Conservation (phyloP, 2,888 invertebrate species). For the Oligia fasciuncula region DNA sequence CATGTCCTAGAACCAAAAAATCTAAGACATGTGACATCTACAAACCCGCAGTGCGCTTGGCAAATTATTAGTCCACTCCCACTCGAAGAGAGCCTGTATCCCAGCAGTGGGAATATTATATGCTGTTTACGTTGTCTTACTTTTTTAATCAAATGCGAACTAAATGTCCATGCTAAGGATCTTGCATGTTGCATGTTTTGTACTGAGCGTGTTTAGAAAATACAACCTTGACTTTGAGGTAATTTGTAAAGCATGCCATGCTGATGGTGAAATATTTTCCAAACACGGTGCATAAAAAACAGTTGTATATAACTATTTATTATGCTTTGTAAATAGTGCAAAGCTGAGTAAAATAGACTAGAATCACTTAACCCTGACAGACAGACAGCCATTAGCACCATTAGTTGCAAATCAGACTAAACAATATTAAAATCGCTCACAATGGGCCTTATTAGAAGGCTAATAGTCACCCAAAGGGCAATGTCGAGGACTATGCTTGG, state of each 20-base stretch:
- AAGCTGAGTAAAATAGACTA: background rate
- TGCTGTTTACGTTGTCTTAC: background rate
- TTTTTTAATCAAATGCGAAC: conserved; percentile 30
- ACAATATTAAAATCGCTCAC: background rate
- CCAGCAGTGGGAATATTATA: background rate
- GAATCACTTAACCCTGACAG: background rate
- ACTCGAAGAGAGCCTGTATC: too few relatives aligned
- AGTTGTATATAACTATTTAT: background rate
- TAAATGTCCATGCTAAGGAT: conserved; percentile 35
- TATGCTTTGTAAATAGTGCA: background rate
- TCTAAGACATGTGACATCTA: background rate
- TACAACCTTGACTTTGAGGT: conserved; percentile 38
- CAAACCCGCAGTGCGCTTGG: background rate
- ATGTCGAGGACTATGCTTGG: too few relatives aligned
- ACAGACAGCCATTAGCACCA: background rate
- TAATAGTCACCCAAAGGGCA: too few relatives aligned
- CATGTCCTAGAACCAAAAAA: background rate
- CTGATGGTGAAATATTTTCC: background rate
- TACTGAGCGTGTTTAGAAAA: conserved; percentile 18
- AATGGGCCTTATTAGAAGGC: too few relatives aligned
- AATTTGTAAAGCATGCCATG: conserved; percentile 21
- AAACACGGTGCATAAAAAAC: background rate
- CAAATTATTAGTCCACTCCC: background rate
- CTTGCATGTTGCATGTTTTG: conserved; percentile 6
- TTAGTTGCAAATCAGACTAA: background rate